A percentile compares a stretch with the other conserved stretches of the same genome.
phyloP scores from a whole-genome alignment of 1,140 invertebrate species.

The Diachasmimorpha longicaudata region DNA sequence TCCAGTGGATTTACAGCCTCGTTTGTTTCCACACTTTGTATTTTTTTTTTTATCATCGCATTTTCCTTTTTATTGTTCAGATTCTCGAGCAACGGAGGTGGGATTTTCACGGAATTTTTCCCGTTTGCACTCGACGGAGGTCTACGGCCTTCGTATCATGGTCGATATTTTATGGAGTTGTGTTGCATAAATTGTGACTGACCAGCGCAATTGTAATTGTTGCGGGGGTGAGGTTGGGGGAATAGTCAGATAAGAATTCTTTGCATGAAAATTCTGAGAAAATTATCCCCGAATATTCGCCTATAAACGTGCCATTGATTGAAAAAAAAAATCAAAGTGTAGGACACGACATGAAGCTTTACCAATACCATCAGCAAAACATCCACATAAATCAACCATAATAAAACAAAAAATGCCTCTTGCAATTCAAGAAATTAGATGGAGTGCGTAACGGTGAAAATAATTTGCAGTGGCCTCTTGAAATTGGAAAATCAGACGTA shows the following conservation, averaged over 20 bases:
- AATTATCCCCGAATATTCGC: too few relatives aligned
- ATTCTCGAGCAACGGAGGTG: not conserved
- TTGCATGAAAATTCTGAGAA: not conserved
- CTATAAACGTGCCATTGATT: too few relatives aligned
- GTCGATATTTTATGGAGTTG: constrained; percentile 7
- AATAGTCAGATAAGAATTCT: not conserved
- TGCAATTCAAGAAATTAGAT: not conserved
- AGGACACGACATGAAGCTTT: too few relatives aligned
- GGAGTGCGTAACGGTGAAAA: not conserved
- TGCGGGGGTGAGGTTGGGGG: not conserved
- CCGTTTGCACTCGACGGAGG: not conserved
- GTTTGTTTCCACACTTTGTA: not conserved
- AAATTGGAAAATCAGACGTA: not conserved
- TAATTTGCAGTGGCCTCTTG: not conserved
- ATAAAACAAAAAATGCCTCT: too few relatives aligned
- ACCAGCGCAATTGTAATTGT: not conserved
- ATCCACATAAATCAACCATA: too few relatives aligned
- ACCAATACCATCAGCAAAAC: too few relatives aligned
- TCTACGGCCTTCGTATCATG: constrained; percentile 31
- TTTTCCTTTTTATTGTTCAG: not conserved
- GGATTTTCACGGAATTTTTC: constrained; percentile 29
- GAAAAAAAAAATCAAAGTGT: too few relatives aligned
- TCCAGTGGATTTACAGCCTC: not conserved
- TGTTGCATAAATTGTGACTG: not conserved
- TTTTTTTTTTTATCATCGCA: not conserved